Conservation (phyloP, 2,888 invertebrate species). For the Drymonia ruficornis region DNA sequence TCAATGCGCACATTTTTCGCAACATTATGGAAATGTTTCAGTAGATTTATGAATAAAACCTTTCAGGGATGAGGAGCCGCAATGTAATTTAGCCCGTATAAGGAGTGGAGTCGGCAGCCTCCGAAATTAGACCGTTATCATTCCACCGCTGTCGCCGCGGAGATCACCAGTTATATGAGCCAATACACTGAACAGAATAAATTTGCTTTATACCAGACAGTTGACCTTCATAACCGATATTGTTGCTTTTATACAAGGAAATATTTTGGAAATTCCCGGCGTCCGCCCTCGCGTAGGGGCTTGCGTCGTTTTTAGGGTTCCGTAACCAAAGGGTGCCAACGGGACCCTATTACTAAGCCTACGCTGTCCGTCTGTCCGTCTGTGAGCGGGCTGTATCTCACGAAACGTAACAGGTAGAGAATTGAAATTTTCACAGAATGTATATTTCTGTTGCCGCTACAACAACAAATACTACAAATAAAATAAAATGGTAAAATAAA, state of each 20-base stretch:
- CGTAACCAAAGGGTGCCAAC: no score
- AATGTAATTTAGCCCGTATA: constrained; percentile 80
- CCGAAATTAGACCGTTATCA: constrained; percentile 83
- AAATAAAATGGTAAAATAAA: no score
- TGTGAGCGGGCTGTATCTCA: no score
- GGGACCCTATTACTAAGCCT: no score
- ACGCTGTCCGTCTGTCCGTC: no score
- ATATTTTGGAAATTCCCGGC: constrained; percentile 64
- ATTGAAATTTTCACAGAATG: no score
- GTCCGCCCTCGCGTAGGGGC: constrained; percentile 53
- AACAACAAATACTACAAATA: no score
- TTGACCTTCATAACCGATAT: constrained; percentile 82
- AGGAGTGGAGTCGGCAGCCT: constrained; percentile 64
- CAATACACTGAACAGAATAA: constrained; percentile 83
- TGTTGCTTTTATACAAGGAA: constrained; percentile 73
- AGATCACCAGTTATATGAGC: constrained; percentile 82
- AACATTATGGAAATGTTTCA: constrained; percentile 80
- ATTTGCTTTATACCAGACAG: constrained; percentile 79
- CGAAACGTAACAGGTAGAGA: no score
- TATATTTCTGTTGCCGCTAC: no score
- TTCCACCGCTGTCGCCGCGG: constrained; percentile 76
- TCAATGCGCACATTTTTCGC: constrained; percentile 69
- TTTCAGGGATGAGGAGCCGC: constrained; percentile 78
- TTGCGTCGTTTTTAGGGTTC: constrained; percentile 41
- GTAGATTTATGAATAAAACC: constrained; percentile 84